Percentiles rank a stretch among this genome's conserved stretches.
Evolutionary conservation across 2,888 invertebrate genomes (phyloP).

Genomic region (Marronus borbonicus): DNA sequence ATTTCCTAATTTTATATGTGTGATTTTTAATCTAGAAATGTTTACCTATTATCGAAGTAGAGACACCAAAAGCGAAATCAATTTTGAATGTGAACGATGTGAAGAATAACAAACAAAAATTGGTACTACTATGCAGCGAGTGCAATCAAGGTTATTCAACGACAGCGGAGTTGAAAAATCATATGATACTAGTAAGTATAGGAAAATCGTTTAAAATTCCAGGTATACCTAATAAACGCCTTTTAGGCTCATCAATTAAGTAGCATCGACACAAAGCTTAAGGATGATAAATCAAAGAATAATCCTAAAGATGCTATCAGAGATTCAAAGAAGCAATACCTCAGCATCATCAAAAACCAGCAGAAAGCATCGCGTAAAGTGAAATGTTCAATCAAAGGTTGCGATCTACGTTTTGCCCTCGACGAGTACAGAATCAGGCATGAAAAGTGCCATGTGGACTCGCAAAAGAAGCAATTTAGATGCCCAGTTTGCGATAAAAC

Average conservation of each 20-base stretch:
- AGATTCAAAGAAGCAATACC: constrained; percentile 41
- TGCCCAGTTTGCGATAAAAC: constrained; percentile 73
- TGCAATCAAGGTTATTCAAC: constrained; percentile 71
- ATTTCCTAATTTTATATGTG: not conserved
- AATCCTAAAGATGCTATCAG: constrained; percentile 21
- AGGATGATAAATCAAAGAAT: constrained; percentile 48
- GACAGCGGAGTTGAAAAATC: constrained; percentile 71
- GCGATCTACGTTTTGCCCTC: constrained; percentile 73
- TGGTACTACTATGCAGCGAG: constrained; percentile 71
- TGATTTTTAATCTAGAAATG: constrained; percentile 1
- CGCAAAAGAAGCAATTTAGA: constrained; percentile 69
- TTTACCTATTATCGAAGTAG: constrained; percentile 1
- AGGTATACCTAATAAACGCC: not conserved
- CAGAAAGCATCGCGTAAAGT: constrained; percentile 62
- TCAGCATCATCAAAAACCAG: constrained; percentile 60
- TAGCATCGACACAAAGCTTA: constrained; percentile 45
- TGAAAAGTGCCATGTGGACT: constrained; percentile 71
- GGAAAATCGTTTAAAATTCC: not conserved
- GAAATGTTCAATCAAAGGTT: constrained; percentile 72
- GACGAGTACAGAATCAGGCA: constrained; percentile 71
- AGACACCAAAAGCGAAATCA: constrained; percentile 52
- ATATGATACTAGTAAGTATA: constrained; percentile 71
- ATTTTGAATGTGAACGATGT: constrained; percentile 57
- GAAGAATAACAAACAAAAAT: constrained; percentile 57
- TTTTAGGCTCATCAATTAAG: constrained; percentile 57